phyloP scores from a whole-genome alignment of 2,113 vertebrate species.

The Pterocles gutturalis region DNA sequence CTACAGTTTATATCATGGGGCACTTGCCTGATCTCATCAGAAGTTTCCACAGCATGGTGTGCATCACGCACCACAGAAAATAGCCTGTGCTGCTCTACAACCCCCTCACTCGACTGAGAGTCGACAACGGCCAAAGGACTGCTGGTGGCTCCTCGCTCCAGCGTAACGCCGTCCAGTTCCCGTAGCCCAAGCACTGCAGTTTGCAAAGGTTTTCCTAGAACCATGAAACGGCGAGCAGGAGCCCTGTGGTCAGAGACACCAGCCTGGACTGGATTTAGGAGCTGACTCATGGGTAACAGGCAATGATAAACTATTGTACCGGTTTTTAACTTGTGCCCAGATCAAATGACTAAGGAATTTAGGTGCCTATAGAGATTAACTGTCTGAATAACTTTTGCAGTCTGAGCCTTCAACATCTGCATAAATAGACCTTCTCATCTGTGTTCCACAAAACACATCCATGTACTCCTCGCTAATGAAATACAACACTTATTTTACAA shows the following conservation, averaged over 20 bases:
- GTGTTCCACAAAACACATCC: not conserved
- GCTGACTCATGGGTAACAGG: conserved; percentile 24
- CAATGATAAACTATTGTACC: not conserved
- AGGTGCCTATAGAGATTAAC: conserved; percentile 12
- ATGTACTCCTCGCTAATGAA: not conserved
- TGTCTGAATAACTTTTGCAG: not conserved
- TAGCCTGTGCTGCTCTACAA: not conserved
- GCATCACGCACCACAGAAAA: not conserved
- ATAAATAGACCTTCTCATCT: not conserved
- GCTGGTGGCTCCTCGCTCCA: not conserved
- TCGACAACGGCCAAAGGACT: no score
- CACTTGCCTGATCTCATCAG: not conserved
- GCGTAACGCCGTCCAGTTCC: fast-evolving
- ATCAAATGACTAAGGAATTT: conserved; percentile 55
- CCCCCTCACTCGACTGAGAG: fast-evolving
- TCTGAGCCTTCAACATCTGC: not conserved
- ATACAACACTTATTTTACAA: not conserved
- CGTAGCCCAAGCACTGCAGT: fast-evolving
- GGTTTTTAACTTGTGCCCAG: not conserved
- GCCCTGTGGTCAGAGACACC: not conserved
- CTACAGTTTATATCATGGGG: fast-evolving
- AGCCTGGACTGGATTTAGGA: not conserved
- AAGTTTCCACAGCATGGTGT: not conserved
- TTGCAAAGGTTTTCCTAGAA: not conserved
- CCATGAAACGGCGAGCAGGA: not conserved